Evolutionary conservation across 2,113 vertebrate species (phyloP).

Genomic region (Megaptera novaeangliae): DNA sequence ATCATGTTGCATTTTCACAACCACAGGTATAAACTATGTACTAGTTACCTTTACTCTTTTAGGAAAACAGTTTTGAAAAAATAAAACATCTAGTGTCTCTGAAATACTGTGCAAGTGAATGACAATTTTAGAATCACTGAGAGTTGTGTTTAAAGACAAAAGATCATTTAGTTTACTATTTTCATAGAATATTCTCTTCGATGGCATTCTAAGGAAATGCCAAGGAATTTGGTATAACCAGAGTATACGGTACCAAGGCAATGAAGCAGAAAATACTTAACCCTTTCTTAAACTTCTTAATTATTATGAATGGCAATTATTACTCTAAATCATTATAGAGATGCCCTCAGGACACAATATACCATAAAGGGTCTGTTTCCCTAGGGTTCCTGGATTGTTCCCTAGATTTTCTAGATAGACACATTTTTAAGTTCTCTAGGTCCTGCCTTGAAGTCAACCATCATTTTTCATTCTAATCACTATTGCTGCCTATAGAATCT

Average conservation of each 20-base stretch:
- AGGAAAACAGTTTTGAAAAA: neutral
- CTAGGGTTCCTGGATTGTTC: neutral
- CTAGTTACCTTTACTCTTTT: neutral
- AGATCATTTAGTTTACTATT: neutral
- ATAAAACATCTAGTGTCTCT: neutral
- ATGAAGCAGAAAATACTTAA: neutral
- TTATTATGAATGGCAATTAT: neutral
- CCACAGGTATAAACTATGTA: neutral
- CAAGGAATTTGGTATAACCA: neutral
- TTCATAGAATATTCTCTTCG: neutral
- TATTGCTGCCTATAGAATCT: neutral
- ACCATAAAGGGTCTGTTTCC: neutral
- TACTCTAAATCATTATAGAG: neutral
- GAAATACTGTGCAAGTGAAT: conserved; percentile 5
- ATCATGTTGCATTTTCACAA: neutral
- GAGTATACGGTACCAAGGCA: neutral
- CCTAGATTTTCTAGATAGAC: neutral
- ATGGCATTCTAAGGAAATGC: neutral
- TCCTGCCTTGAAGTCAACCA: neutral
- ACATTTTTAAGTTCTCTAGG: neutral
- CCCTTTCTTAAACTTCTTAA: neutral
- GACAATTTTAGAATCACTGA: neutral
- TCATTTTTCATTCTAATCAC: neutral
- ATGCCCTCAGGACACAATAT: neutral
- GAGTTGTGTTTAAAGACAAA: neutral